Conservation (phyloP, 2,888 invertebrate genomes). For the Caenorhabditis virilis region DNA sequence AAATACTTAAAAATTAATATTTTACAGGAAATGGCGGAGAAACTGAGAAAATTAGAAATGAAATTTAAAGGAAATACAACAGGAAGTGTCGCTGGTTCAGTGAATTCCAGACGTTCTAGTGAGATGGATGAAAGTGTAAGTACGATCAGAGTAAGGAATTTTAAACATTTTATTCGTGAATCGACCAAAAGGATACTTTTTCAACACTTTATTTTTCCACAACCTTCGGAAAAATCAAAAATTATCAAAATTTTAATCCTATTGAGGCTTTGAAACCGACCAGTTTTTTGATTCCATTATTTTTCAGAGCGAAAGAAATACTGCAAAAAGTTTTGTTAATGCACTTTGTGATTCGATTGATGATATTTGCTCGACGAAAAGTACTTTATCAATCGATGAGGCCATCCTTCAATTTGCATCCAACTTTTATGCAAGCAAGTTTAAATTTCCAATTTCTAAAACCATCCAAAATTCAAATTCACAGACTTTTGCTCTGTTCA, state of each 20-base stretch:
- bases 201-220: not conserved
- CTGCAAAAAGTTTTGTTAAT: constrained; percentile 43
- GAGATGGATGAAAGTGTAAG: constrained; percentile 36
- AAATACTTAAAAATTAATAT: not conserved
- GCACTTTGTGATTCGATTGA: constrained; percentile 33
- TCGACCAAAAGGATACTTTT: no score
- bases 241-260: no score
- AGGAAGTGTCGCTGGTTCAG: not conserved
- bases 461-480: constrained; percentile 2
- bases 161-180: no score
- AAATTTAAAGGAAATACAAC: constrained; percentile 29
- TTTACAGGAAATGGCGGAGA: constrained; percentile 36
- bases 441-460: not conserved
- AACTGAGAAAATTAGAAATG: constrained; percentile 34
- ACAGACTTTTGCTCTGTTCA: constrained; percentile 56
- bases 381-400: constrained; percentile 44
- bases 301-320: constrained; percentile 52
- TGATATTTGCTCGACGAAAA: constrained; percentile 30
- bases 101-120: constrained; percentile 14
- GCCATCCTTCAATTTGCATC: constrained; percentile 53
- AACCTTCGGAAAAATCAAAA: no score
- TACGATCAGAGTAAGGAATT: no score
- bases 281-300: no score
- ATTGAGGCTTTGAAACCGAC: no score
- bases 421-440: constrained; percentile 44